Evolutionary conservation across 2,888 invertebrate genomes (phyloP).

Genomic region (Leucophenga maculata): DNA sequence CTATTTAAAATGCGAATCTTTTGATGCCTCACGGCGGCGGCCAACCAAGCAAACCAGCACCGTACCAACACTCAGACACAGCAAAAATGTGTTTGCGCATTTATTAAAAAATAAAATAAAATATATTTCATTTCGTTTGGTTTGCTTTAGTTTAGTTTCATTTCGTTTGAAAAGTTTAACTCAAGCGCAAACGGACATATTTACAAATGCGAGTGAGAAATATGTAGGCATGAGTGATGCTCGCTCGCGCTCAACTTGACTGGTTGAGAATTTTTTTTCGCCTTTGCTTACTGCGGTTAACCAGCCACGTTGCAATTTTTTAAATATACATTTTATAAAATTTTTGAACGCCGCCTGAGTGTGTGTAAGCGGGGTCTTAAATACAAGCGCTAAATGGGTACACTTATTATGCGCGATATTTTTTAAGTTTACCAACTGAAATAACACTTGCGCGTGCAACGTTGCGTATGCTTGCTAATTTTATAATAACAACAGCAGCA

Average conservation of each 20-base stretch:
- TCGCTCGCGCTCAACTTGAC: constrained; percentile 15
- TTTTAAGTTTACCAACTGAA: neutral
- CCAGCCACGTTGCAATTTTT: neutral
- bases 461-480: too few relatives aligned
- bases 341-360: too few relatives aligned
- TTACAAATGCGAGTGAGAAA: neutral
- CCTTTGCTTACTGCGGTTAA: neutral
- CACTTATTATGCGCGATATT: constrained; percentile 30
- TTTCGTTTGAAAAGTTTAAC: constrained; percentile 24
- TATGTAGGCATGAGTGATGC: neutral
- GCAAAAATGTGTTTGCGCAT: neutral
- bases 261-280: neutral
- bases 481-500: too few relatives aligned
- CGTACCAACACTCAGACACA: neutral
- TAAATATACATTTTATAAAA: neutral
- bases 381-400: constrained; percentile 32
- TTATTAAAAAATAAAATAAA: neutral
- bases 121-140: neutral
- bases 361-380: too few relatives aligned
- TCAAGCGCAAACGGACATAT: neutral
- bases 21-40: neutral
- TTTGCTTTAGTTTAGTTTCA: constrained; percentile 13
- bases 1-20: neutral
- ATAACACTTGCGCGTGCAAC: too few relatives aligned
- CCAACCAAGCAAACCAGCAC: neutral